Conservation (phyloP, 2,113 vertebrate species). For the Paratilapia polleni region DNA sequence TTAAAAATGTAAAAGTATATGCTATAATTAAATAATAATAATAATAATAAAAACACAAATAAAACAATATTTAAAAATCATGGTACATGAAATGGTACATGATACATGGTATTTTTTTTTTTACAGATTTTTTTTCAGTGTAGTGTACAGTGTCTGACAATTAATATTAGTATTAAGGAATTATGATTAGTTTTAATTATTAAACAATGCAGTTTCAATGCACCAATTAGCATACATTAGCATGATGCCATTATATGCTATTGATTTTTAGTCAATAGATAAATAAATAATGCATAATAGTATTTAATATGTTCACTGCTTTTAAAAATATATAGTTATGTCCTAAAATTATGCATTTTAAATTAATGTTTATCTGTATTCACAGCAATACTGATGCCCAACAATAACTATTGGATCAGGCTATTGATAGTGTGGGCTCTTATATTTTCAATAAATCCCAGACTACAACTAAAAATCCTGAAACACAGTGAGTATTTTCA, state of each 20-base stretch:
- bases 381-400: not conserved
- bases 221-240: not conserved
- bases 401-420: not conserved
- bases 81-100: too few species aligned
- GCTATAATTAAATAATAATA: too few species aligned
- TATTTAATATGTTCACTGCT: not conserved
- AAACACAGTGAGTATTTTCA: not conserved
- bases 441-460: not conserved
- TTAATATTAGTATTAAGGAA: not conserved
- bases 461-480: not conserved
- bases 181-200: not conserved
- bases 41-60: not conserved
- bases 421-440: accelerated
- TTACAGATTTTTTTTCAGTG: too few species aligned
- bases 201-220: not conserved
- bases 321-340: not conserved
- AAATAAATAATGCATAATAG: not conserved
- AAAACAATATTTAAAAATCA: too few species aligned
- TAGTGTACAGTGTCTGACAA: not conserved
- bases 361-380: not conserved
- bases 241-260: too few species aligned
- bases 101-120: too few species aligned
- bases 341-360: accelerated
- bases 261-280: not conserved
- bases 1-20: too few species aligned